Percentiles rank a stretch among this genome's conserved stretches.
These are phyloP conservation scores for Drosophila mauritiana DNA, from an alignment of 1,140 invertebrate genomes.

Conservation along the genomic window DNA sequence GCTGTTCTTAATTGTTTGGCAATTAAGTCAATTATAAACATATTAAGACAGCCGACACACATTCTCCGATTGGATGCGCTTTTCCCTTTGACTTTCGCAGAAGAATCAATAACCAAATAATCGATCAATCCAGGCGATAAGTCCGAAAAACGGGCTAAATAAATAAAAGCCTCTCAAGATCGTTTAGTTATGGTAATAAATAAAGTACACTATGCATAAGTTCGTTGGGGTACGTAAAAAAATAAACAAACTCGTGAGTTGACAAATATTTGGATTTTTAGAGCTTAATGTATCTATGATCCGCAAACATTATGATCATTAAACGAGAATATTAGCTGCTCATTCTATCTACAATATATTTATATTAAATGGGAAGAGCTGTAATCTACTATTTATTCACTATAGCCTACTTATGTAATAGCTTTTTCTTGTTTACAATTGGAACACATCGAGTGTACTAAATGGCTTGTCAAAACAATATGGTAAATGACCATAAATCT, in stretches of 20 bases:
- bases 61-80: conserved; percentile 26
- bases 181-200: neutral
- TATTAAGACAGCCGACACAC: conserved; percentile 65
- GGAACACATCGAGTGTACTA: no score
- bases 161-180: neutral
- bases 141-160: neutral
- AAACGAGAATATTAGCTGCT: no score
- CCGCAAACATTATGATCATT: no score
- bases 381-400: no score
- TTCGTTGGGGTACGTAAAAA: neutral
- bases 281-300: neutral
- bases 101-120: conserved; percentile 10
- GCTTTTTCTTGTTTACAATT: neutral
- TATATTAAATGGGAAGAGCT: no score
- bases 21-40: conserved; percentile 74
- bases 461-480: neutral
- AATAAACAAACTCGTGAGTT: neutral
- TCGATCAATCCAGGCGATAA: neutral
- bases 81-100: conserved; percentile 27
- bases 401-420: neutral
- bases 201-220: neutral
- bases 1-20: conserved; percentile 63
- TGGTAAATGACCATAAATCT: neutral
- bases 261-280: neutral
- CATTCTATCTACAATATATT: no score